These are phyloP conservation scores for Tringa solitaria DNA, from an alignment of 2,113 vertebrate genomes.

Conservation along the genomic window DNA sequence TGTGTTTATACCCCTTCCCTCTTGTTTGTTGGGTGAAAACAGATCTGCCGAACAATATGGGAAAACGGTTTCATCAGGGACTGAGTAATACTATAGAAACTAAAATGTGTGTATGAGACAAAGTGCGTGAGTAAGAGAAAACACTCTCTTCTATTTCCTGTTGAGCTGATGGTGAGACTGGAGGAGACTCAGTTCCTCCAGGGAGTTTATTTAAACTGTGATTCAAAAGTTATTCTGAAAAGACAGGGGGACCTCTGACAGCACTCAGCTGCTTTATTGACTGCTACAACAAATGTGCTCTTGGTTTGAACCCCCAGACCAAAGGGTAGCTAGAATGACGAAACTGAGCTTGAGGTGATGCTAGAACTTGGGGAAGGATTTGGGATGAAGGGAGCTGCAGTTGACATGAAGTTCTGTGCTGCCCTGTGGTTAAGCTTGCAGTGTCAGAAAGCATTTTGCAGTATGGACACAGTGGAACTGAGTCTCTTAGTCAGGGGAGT, in stretches of 20 bases:
- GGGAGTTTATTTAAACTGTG: not conserved
- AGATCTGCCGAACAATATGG: not conserved
- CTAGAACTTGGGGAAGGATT: not conserved
- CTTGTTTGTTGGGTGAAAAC: not conserved
- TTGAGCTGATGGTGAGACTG: not conserved
- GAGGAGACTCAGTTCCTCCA: not conserved
- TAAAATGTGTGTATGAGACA: not conserved
- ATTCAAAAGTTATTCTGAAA: not conserved
- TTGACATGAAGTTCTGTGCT: not conserved
- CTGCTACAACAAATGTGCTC: not conserved
- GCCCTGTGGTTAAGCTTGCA: not conserved
- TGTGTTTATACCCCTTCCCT: not conserved
- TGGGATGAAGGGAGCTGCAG: not conserved
- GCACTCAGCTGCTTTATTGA: constrained; percentile 7
- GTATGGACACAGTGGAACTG: not conserved
- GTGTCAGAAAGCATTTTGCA: not conserved
- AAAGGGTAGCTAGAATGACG: not conserved
- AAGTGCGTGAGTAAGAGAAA: not conserved
- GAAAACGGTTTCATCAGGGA: not conserved
- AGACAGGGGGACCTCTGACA: not conserved
- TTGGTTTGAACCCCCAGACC: not conserved
- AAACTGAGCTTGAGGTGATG: not conserved
- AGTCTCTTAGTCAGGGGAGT: not conserved
- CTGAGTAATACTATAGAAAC: not conserved
- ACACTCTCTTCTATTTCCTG: not conserved